Evolutionary conservation across 1,140 invertebrate species (phyloP).

Genomic region (Drosophila guanche): DNA sequence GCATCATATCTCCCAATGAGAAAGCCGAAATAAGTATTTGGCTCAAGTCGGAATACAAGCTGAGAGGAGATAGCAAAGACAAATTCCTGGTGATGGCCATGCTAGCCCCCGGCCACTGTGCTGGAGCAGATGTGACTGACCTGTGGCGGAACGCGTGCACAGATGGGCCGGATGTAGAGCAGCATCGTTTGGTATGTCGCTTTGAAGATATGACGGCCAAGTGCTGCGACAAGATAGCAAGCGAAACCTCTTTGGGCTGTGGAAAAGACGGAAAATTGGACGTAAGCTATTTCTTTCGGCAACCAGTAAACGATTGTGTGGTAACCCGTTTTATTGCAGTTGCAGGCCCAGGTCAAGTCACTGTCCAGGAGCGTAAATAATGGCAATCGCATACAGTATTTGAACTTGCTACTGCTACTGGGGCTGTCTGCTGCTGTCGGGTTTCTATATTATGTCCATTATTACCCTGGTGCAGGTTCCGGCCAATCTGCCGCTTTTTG

Average conservation of each 20-base stretch:
- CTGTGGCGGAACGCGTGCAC: conserved; percentile 57
- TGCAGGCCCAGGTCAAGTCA: background rate
- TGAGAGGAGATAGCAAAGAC: conserved; percentile 61
- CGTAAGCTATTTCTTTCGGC: background rate
- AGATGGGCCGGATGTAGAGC: conserved; percentile 54
- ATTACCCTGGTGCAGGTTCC: background rate
- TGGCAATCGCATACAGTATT: conserved; percentile 16
- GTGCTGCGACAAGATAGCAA: background rate
- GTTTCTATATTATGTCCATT: conserved; percentile 33
- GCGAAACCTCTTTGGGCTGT: background rate
- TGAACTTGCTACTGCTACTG: conserved; percentile 34
- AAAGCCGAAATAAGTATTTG: conserved; percentile 64
- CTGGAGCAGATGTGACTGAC: conserved; percentile 42
- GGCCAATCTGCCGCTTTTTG: conserved; percentile 30
- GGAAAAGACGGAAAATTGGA: background rate
- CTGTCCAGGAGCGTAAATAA: conserved; percentile 1
- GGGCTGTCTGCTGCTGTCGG: conserved; percentile 37
- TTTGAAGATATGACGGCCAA: background rate
- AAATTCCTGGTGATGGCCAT: conserved; percentile 81
- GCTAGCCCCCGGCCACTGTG: conserved; percentile 6
- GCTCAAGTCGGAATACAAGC: conserved; percentile 64
- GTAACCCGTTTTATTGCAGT: background rate
- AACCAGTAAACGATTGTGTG: no score
- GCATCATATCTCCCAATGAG: conserved; percentile 87
- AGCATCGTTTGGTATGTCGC: conserved; percentile 72